phyloP scores from a whole-genome alignment of 2,113 vertebrate species.

The Octodon degus region DNA sequence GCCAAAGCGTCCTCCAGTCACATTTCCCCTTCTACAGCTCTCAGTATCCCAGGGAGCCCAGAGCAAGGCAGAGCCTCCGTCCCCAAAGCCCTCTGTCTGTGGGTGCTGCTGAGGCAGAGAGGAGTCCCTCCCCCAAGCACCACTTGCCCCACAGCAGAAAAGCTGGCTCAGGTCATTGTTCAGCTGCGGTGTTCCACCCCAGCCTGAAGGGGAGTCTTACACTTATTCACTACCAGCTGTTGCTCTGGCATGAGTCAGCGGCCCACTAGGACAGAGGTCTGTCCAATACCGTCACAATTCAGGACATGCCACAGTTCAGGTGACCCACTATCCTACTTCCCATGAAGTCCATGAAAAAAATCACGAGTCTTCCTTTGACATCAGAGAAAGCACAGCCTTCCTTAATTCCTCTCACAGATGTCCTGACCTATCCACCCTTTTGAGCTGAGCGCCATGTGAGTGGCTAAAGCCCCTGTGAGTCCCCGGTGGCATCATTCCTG shows the following conservation, averaged over 20 bases:
- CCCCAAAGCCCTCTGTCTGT: neutral
- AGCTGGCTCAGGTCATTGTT: neutral
- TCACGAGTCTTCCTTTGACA: neutral
- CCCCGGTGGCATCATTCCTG: neutral
- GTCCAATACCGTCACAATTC: rapidly evolving
- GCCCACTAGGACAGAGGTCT: neutral
- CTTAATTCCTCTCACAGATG: neutral
- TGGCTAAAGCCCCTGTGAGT: neutral
- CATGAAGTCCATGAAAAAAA: neutral
- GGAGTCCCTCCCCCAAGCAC: neutral
- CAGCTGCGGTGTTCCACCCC: rapidly evolving
- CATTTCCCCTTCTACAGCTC: neutral
- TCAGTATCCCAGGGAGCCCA: no score
- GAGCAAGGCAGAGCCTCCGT: neutral
- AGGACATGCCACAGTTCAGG: neutral
- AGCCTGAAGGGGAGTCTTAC: neutral
- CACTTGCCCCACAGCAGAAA: neutral
- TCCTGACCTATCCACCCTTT: rapidly evolving
- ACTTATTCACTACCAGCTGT: neutral
- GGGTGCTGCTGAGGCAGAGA: rapidly evolving
- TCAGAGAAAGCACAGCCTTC: neutral
- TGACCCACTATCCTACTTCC: rapidly evolving
- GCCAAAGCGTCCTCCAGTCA: neutral
- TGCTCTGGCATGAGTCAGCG: neutral
- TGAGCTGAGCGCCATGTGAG: rapidly evolving